Evolutionary conservation across 2,888 invertebrate genomes (phyloP).

Genomic region (Drosophila borborema): DNA sequence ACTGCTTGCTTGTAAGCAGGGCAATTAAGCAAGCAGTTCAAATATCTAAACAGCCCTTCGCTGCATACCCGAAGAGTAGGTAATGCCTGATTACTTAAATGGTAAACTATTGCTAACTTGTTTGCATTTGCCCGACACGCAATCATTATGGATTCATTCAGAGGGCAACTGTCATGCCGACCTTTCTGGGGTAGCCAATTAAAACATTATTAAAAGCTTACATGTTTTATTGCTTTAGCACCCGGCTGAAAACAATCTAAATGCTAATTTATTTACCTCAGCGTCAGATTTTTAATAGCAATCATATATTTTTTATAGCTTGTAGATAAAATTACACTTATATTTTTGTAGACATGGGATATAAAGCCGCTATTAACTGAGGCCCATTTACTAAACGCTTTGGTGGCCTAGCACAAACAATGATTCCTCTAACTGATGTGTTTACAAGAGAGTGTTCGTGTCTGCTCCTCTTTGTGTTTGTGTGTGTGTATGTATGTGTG

Average conservation of each 20-base stretch:
- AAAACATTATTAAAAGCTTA: slow-evolving; percentile 7
- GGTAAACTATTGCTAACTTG: neutral
- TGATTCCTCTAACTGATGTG: slow-evolving; percentile 14
- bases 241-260: slow-evolving; percentile 10
- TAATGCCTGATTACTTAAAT: neutral
- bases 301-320: slow-evolving; percentile 7
- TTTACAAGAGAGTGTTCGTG: neutral
- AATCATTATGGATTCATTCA: neutral
- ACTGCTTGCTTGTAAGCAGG: neutral
- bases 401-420: slow-evolving; percentile 1
- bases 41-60: neutral
- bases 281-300: slow-evolving; percentile 10
- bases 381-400: slow-evolving; percentile 30
- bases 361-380: slow-evolving; percentile 10
- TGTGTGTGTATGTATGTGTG: neutral
- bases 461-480: neutral
- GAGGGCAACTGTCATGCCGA: neutral
- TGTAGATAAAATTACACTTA: slow-evolving; percentile 17
- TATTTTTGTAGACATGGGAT: slow-evolving; percentile 21
- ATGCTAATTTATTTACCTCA: slow-evolving; percentile 3
- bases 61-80: neutral
- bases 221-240: slow-evolving; percentile 5
- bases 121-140: neutral
- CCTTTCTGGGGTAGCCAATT: neutral
- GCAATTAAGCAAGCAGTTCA: neutral